Conservation (phyloP, 2,113 vertebrate species). For the Grallaria varia region DNA sequence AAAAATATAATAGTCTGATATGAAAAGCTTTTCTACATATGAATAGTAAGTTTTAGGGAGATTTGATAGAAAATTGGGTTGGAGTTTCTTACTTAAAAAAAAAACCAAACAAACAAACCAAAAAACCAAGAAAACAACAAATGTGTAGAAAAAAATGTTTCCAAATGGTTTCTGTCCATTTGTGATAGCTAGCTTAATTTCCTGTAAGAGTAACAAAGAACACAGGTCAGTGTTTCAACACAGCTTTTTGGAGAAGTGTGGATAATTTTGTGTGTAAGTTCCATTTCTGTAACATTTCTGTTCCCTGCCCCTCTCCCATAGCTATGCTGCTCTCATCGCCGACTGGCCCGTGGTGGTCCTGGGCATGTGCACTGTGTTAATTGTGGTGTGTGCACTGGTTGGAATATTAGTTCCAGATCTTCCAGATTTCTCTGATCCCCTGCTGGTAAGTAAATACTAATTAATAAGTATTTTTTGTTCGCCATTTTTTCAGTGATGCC, state of each 20-base stretch:
- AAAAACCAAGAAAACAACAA: neutral
- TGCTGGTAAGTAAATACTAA: conserved; percentile 83
- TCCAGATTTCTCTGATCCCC: conserved; percentile 94
- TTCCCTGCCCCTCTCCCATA: conserved; percentile 34
- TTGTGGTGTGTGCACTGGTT: conserved; percentile 92
- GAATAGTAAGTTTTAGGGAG: neutral
- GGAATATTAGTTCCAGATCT: conserved; percentile 93
- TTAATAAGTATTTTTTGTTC: neutral
- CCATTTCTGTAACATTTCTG: neutral
- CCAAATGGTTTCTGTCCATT: neutral
- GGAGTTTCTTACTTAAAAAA: neutral
- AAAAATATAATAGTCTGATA: neutral
- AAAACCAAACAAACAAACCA: too few species aligned
- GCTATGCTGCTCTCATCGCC: conserved; percentile 93
- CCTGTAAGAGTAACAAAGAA: neutral
- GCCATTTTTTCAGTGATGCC: neutral
- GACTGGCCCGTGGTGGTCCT: conserved; percentile 98
- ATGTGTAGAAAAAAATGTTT: neutral
- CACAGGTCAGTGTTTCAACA: neutral
- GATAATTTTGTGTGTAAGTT: neutral
- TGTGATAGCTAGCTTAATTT: neutral
- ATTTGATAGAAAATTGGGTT: neutral
- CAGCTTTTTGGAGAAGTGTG: neutral
- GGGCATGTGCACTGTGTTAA: conserved; percentile 93
- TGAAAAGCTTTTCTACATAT: neutral